These are phyloP conservation scores for Drosophila lacteicornis DNA, from an alignment of 1,140 invertebrate genomes.

Conservation along the genomic window DNA sequence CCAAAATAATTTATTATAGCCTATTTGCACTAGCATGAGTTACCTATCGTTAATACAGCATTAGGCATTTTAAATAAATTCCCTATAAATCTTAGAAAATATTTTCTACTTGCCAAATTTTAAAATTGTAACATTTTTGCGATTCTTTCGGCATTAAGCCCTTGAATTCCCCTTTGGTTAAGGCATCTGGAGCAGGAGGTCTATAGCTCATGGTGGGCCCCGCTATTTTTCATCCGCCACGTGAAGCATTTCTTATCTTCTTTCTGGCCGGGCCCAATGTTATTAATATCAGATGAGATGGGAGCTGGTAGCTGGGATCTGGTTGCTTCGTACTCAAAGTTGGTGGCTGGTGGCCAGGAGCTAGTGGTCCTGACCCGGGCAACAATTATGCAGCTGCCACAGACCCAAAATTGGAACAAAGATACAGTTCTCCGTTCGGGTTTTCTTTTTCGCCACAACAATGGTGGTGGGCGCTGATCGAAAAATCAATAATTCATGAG, in stretches of 20 bases:
- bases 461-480: conserved; percentile 58
- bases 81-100: too few species aligned
- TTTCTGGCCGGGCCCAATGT: conserved; percentile 22
- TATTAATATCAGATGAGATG: conserved; percentile 71
- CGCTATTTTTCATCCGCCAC: conserved; percentile 32
- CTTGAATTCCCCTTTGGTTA: not conserved
- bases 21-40: too few species aligned
- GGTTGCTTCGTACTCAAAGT: conserved; percentile 22
- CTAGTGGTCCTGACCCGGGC: conserved; percentile 37
- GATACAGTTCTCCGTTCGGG: conserved; percentile 16
- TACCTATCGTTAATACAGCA: too few species aligned
- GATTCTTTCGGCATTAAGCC: not conserved
- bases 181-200: not conserved
- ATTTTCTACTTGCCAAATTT: not conserved
- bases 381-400: conserved; percentile 53
- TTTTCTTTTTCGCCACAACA: conserved; percentile 35
- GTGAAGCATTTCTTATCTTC: conserved; percentile 21
- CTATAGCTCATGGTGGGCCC: conserved; percentile 10
- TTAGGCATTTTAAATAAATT: too few species aligned
- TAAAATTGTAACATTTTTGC: not conserved
- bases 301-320: not conserved
- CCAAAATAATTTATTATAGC: too few species aligned
- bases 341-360: not conserved
- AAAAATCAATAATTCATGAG: conserved; percentile 81
- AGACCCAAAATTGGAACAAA: conserved; percentile 20